A percentile compares a stretch with the other conserved stretches of the same genome.
Conservation (phyloP, 2,797 vertebrate genomes). For the Leontopithecus rosalia region DNA sequence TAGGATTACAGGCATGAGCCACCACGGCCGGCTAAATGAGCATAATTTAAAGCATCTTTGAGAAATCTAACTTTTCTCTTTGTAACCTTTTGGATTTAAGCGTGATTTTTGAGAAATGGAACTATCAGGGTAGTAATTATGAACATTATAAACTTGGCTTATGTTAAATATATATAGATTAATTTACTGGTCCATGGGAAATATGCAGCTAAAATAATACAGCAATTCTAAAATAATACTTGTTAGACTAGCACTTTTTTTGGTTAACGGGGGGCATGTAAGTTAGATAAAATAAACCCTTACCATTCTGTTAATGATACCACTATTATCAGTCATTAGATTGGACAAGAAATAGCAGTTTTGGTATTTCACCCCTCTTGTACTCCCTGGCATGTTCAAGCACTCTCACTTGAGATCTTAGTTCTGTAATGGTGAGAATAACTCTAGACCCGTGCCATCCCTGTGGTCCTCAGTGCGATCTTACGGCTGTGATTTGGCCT, state of each 20-base stretch:
- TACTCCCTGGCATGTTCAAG: neutral
- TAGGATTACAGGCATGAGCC: too few relatives aligned
- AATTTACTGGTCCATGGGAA: constrained; percentile 22
- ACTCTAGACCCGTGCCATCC: neutral
- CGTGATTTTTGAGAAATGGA: constrained; percentile 28
- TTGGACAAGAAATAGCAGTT: neutral
- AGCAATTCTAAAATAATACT: constrained; percentile 23
- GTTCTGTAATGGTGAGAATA: neutral
- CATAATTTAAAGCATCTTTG: neutral
- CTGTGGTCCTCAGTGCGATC: neutral
- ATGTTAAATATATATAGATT: neutral
- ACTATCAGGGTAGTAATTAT: constrained; percentile 4
- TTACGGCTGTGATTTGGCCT: neutral
- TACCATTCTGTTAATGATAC: neutral
- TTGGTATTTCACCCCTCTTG: neutral
- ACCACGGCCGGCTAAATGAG: neutral
- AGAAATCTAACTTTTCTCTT: neutral
- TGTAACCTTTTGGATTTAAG: neutral
- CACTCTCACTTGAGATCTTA: neutral
- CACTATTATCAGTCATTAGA: neutral
- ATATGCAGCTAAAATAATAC: neutral
- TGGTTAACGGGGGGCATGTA: neutral
- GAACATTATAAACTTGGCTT: constrained; percentile 12
- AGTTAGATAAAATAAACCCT: constrained; percentile 13
- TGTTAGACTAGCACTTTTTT: neutral